These are phyloP conservation scores for Phrynocephalus forsythii DNA, from an alignment of 2,797 vertebrate genomes.

Conservation along the genomic window DNA sequence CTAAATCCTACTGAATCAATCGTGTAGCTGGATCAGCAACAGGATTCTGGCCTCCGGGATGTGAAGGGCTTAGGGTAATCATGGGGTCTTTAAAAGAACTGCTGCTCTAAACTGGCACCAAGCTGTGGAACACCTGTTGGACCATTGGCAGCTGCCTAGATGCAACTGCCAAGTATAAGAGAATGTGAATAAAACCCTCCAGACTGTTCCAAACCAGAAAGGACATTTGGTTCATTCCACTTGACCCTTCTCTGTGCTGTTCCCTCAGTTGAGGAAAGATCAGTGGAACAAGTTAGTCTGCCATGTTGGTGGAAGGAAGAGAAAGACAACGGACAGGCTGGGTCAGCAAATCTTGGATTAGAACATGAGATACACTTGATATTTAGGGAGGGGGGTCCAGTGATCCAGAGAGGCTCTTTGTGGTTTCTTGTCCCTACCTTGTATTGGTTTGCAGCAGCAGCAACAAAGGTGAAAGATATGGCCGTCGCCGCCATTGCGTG, in stretches of 20 bases:
- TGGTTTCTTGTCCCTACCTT: slow-evolving; percentile 78
- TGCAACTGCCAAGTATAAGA: background rate
- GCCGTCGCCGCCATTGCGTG: slow-evolving; percentile 94
- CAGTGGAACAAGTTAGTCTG: background rate
- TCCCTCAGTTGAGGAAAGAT: background rate
- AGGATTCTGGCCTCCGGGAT: no score
- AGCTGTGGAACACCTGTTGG: no score
- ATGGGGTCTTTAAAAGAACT: background rate
- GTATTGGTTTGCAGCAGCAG: slow-evolving; percentile 85
- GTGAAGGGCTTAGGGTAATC: background rate
- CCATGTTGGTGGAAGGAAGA: background rate
- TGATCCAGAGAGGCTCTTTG: background rate
- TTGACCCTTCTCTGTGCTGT: background rate
- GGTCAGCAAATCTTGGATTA: background rate
- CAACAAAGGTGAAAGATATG: slow-evolving; percentile 90
- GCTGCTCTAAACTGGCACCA: background rate
- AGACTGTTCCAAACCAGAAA: background rate
- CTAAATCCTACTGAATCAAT: background rate
- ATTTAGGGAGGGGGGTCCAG: background rate
- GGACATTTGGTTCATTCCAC: background rate
- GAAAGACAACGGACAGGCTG: background rate
- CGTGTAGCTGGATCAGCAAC: no score
- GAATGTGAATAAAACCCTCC: background rate
- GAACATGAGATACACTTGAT: background rate
- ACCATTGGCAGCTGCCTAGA: no score